phyloP scores from a whole-genome alignment of 2,797 vertebrate genomes.

The Squalus acanthias region DNA sequence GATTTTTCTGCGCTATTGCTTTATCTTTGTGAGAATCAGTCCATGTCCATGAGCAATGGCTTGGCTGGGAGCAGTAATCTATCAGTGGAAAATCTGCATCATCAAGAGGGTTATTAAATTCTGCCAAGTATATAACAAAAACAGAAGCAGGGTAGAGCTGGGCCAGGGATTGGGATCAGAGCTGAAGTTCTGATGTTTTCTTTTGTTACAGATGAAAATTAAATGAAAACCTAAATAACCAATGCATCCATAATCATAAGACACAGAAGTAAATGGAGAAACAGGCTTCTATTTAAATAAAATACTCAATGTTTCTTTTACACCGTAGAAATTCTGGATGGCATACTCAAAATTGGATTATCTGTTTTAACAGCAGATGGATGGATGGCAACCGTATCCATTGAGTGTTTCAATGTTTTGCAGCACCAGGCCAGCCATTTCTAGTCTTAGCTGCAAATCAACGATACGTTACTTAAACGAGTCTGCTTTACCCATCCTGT shows the following conservation, averaged over 20 bases:
- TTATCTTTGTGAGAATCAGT: neutral
- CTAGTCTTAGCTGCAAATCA: neutral
- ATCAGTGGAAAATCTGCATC: neutral
- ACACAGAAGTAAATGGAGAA: neutral
- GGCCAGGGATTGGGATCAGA: neutral
- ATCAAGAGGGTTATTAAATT: neutral
- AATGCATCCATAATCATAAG: neutral
- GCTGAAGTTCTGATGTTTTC: neutral
- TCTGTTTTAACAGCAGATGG: neutral
- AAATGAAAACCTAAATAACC: neutral
- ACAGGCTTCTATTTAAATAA: no score
- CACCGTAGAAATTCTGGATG: neutral
- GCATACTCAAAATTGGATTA: neutral
- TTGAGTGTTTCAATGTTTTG: neutral
- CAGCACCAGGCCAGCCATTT: neutral
- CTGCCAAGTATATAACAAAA: neutral
- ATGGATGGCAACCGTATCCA: neutral
- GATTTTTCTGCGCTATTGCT: neutral
- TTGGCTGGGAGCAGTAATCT: no score
- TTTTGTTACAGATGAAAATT: neutral
- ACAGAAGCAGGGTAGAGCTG: neutral
- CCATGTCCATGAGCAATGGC: no score
- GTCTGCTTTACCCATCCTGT: neutral
- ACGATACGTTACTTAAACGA: no score
- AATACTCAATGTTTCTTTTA: no score